Conservation (phyloP, 2,113 vertebrate genomes). For the Protobothrops mucrosquamatus region DNA sequence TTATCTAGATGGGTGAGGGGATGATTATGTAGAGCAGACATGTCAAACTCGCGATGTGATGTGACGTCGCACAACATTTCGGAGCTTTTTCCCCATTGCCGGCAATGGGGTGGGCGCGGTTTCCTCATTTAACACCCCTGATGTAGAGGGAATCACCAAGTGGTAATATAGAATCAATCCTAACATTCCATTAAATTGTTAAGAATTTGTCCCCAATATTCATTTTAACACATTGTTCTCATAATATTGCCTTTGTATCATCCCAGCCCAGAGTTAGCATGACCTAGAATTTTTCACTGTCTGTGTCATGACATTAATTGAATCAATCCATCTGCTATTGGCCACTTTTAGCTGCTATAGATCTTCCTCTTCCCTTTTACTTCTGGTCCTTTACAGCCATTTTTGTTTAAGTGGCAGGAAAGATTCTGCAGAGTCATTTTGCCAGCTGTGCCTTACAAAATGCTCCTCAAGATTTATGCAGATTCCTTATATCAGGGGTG, state of each 20-base stretch:
- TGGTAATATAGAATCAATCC: background rate
- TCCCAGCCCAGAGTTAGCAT: background rate
- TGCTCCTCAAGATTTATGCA: background rate
- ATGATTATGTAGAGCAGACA: background rate
- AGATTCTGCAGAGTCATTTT: background rate
- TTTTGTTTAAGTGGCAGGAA: background rate
- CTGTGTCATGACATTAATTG: background rate
- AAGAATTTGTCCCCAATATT: background rate
- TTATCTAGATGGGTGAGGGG: background rate
- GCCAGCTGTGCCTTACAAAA: background rate
- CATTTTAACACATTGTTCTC: background rate
- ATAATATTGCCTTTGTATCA: background rate
- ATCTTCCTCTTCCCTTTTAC: background rate
- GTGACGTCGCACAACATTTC: fast-evolving
- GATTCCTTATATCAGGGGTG: background rate
- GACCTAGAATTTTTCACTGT: background rate
- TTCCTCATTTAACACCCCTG: too few species aligned
- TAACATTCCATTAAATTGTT: background rate
- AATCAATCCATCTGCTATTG: background rate
- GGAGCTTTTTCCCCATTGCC: too few species aligned
- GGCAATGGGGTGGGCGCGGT: too few species aligned
- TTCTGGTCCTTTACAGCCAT: background rate
- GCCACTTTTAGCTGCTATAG: background rate
- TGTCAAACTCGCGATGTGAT: too few species aligned
- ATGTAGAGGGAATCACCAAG: background rate